Percentiles rank a stretch among this genome's conserved stretches.
phyloP scores from a whole-genome alignment of 2,888 invertebrate genomes.

The Nipponacmea schrenckii region DNA sequence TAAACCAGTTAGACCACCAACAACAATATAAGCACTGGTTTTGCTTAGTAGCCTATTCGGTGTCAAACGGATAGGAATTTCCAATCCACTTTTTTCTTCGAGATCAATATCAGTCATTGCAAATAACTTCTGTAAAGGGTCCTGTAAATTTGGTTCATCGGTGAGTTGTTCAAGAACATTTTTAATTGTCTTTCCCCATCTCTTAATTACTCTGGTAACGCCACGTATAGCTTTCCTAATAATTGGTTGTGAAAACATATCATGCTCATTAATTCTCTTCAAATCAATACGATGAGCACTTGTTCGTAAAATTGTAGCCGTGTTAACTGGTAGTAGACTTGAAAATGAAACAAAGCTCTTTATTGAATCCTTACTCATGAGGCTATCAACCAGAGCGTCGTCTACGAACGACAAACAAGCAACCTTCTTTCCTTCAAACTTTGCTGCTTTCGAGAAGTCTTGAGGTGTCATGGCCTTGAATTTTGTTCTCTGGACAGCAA shows the following conservation, averaged over 20 bases:
- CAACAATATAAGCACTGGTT: constrained; percentile 35
- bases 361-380: background rate
- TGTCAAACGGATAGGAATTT: background rate
- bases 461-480: background rate
- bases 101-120: background rate
- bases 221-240: background rate
- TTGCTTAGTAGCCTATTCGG: constrained; percentile 28
- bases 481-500: background rate
- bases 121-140: background rate
- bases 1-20: constrained; percentile 46
- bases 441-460: background rate
- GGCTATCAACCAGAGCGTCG: background rate
- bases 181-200: background rate
- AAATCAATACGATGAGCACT: too few species aligned
- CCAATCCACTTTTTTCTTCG: background rate
- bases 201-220: background rate
- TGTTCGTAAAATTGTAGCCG: background rate
- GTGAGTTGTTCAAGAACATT: background rate
- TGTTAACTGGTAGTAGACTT: background rate
- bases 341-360: background rate
- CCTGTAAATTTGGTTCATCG: background rate
- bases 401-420: background rate
- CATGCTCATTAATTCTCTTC: background rate
- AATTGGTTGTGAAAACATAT: background rate
- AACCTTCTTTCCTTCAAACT: background rate